Base-by-base conservation (phyloP, 2,113 vertebrate species). In the Grus americana region DNA sequence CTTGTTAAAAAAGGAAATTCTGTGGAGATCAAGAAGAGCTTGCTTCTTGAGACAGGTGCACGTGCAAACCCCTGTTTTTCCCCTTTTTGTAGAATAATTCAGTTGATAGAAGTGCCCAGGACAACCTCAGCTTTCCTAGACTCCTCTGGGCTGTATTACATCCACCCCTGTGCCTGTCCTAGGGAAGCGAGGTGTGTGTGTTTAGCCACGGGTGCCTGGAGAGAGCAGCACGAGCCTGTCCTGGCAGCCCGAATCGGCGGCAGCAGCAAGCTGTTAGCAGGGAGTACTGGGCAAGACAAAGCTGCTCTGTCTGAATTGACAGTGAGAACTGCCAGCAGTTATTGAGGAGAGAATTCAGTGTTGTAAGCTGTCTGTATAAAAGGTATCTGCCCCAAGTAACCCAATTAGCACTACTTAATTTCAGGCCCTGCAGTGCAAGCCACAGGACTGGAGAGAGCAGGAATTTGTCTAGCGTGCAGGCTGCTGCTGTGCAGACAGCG, bases 401-500 rank as follows among this genome's bases (percentile, higher is more conserved):
- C 55, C 78, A 90, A 55, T 84, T 70, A 78, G 52, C 29, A 1
- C 46, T 2, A 10, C 58, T 75, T 74, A 17, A 70, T 92, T 79
- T 47, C 70, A 61, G 72, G 55, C 42, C 71, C 66, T 58, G 63
- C 79, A 36, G 57, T 2, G 30, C 13, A 24, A 44, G 18, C 27
- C 32, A 1, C 21, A 7, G 63, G 59, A 24, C 59, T 40, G 89
- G 80, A 49, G 79, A 30, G 55, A 15, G 1, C 74, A 70, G 82
- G 79, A 70, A 19, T n/a, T 55, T 15, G 61, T 36, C 68, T 36
- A 14, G 9, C 0, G 1, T 11, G 55, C 40, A 11, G 29, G 78
- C 68, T 74, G 86, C 73, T 12, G 23, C 73, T 12, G 23, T 2
- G 0, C 0, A 0, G 54, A 6, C 46, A 14, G 72, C 0, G 12